Evolutionary conservation across 2,113 vertebrate genomes (phyloP).

Genomic region (Leiothrix lutea): DNA sequence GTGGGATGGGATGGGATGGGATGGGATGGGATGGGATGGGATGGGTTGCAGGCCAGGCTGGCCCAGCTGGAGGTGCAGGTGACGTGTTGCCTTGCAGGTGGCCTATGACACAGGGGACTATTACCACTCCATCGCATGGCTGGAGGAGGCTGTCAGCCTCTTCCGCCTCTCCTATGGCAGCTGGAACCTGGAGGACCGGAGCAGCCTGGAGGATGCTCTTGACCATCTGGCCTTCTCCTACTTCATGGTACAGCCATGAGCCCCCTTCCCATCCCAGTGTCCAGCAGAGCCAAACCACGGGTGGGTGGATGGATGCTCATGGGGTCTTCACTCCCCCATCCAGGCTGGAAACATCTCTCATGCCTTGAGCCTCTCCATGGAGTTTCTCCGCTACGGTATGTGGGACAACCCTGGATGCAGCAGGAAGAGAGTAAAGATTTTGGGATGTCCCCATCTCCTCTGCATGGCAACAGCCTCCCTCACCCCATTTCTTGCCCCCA

Average conservation of each 20-base stretch:
- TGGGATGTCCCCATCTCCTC: neutral
- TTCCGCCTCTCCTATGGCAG: constrained; percentile 78
- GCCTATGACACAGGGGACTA: constrained; percentile 90
- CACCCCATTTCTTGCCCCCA: neutral
- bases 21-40: neutral
- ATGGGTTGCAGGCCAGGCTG: neutral
- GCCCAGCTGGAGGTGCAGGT: neutral
- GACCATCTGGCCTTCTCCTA: constrained; percentile 93
- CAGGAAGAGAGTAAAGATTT: neutral
- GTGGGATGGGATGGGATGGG: neutral
- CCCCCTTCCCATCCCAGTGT: too few species aligned
- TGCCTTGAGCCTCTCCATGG: constrained; percentile 86
- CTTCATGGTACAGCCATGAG: constrained; percentile 75
- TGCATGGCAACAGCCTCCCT: neutral
- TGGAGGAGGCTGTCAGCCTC: constrained; percentile 87
- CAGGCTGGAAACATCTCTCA: constrained; percentile 90
- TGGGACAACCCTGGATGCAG: neutral
- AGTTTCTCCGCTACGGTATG: constrained; percentile 87
- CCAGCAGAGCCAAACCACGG: rapidly evolving
- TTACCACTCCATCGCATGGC: constrained; percentile 89
- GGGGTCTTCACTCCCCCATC: neutral
- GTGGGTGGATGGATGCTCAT: neutral
- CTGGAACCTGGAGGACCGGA: constrained; percentile 85
- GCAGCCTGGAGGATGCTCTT: constrained; percentile 86
- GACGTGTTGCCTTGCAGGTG: constrained; percentile 68